phyloP scores from a whole-genome alignment of 2,888 invertebrate species.

The Plemyria rubiginata region DNA sequence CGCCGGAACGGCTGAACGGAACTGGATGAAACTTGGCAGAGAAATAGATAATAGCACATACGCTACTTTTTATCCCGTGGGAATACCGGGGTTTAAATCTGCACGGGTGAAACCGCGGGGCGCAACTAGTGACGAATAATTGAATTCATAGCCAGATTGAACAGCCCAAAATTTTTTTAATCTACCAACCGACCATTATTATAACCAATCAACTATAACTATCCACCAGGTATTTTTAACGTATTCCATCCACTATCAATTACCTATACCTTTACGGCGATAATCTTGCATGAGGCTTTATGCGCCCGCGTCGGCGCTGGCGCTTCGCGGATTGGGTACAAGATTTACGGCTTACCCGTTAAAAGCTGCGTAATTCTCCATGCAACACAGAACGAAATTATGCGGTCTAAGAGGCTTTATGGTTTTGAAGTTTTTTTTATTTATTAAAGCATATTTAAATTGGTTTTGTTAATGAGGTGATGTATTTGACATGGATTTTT shows the following conservation, averaged over 20 bases:
- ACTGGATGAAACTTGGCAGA: too few relatives aligned
- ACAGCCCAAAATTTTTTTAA: neutral
- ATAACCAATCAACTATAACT: neutral
- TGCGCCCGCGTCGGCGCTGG: slow-evolving; percentile 58
- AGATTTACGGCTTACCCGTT: slow-evolving; percentile 68
- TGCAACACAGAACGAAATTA: slow-evolving; percentile 22
- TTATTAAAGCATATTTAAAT: too few relatives aligned
- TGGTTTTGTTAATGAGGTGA: too few relatives aligned
- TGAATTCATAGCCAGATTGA: too few relatives aligned
- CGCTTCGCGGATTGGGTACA: slow-evolving; percentile 60
- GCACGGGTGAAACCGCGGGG: too few relatives aligned
- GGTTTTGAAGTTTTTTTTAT: neutral
- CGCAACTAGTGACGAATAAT: too few relatives aligned
- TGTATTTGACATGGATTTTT: too few relatives aligned
- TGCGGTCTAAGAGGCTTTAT: neutral
- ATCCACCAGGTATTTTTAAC: slow-evolving; percentile 1
- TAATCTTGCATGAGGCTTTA: slow-evolving; percentile 31
- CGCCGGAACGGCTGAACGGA: too few relatives aligned
- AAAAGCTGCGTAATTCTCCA: slow-evolving; percentile 66
- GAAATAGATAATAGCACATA: too few relatives aligned
- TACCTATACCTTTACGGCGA: slow-evolving; percentile 39
- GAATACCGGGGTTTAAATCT: too few relatives aligned
- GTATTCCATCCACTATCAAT: slow-evolving; percentile 26
- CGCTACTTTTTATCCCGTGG: too few relatives aligned
- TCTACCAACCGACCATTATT: slow-evolving; percentile 1